These are phyloP conservation scores for Andrena fulva DNA, from an alignment of 2,888 invertebrate genomes.

Conservation along the genomic window DNA sequence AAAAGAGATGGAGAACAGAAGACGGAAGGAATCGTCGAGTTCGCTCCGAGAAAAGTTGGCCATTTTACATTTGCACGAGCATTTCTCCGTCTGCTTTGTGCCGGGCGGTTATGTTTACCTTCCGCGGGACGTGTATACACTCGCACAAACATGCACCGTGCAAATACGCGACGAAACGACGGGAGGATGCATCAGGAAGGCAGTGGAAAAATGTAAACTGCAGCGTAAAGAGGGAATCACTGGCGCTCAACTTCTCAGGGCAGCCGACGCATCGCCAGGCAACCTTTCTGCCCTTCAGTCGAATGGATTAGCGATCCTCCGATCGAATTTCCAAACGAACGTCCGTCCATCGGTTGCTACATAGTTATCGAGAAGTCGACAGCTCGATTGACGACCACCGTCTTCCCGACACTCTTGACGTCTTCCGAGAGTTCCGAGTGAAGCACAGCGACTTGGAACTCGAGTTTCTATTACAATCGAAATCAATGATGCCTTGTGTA, in stretches of 20 bases:
- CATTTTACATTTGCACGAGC: conserved; percentile 67
- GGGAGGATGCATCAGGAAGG: conserved; percentile 1
- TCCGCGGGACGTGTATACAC: conserved; percentile 26
- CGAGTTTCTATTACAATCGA: background rate
- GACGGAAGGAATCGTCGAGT: conserved; percentile 41
- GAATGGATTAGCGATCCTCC: no score
- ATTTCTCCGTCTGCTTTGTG: conserved; percentile 58
- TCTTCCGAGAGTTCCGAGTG: background rate
- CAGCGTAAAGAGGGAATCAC: no score
- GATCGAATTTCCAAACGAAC: background rate
- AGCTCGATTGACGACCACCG: no score
- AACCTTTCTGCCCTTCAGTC: no score
- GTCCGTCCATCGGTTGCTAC: background rate
- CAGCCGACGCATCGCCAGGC: background rate
- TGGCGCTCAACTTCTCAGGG: background rate
- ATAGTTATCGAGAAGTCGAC: background rate
- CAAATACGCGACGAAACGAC: conserved; percentile 33
- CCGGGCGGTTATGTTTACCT: conserved; percentile 54
- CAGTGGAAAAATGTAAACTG: conserved; percentile 34
- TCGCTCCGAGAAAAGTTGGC: conserved; percentile 62
- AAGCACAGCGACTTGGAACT: background rate
- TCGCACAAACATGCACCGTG: conserved; percentile 24
- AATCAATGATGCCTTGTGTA: background rate
- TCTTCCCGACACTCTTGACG: background rate
- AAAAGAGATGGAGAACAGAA: conserved; percentile 13